Conservation (phyloP, 2,888 invertebrate genomes). For the Agrotis segetum region DNA sequence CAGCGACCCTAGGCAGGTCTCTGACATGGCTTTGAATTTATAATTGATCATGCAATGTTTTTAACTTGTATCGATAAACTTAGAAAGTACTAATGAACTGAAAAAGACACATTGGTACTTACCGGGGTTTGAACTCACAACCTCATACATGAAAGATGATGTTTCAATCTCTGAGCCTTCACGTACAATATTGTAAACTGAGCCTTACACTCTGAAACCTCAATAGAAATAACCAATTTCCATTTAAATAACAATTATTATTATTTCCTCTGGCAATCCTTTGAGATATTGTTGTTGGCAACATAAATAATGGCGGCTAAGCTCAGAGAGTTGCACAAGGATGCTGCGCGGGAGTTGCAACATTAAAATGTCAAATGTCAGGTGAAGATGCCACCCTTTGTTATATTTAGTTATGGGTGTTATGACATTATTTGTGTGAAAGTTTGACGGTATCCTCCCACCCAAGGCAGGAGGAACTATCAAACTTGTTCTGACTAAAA, state of each 20-base stretch:
- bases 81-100: too few species aligned
- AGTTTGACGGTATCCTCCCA: not conserved
- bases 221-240: slow-evolving; percentile 22
- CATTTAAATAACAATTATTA: slow-evolving; percentile 39
- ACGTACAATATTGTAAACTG: not conserved
- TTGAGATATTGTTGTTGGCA: slow-evolving; percentile 42
- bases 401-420: slow-evolving; percentile 37
- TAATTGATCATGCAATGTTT: too few species aligned
- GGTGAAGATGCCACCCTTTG: slow-evolving; percentile 71
- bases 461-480: too few species aligned
- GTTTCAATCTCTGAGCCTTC: too few species aligned
- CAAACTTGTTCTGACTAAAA: too few species aligned
- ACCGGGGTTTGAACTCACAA: too few species aligned
- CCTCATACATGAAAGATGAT: too few species aligned
- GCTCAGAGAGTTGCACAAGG: slow-evolving; percentile 50
- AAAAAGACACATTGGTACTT: too few species aligned
- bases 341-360: slow-evolving; percentile 49
- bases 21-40: too few species aligned
- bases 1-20: too few species aligned
- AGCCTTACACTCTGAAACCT: not conserved
- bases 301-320: slow-evolving; percentile 51
- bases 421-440: slow-evolving; percentile 1
- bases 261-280: slow-evolving; percentile 30
- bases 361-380: slow-evolving; percentile 67
- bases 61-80: too few species aligned